Evolutionary conservation across 2,888 invertebrate genomes (phyloP).

Genomic region (Lasioglossum leucozonium): DNA sequence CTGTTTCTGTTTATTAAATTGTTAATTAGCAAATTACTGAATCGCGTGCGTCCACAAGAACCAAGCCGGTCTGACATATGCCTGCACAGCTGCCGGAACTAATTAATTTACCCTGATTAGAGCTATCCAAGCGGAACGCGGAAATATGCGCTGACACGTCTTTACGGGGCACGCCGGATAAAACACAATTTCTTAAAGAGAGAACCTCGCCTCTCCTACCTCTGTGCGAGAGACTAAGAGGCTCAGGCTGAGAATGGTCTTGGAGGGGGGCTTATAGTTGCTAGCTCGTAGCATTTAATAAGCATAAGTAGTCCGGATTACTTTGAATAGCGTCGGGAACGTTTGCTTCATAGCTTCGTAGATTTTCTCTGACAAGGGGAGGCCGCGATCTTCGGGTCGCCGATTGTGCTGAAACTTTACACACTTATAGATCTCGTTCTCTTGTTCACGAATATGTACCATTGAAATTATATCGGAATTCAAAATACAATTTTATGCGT

Average conservation of each 20-base stretch:
- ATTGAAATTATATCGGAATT: no score
- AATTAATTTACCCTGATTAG: conserved; percentile 7
- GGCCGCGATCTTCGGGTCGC: no score
- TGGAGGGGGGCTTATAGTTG: not conserved
- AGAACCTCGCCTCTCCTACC: not conserved
- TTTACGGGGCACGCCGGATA: not conserved
- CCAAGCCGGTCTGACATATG: not conserved
- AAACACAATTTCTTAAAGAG: not conserved
- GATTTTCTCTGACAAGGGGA: not conserved
- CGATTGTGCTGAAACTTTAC: no score
- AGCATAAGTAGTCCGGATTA: not conserved
- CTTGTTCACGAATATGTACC: no score
- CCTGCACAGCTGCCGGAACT: not conserved
- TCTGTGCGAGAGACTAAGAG: not conserved
- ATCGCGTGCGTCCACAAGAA: not conserved
- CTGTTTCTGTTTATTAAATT: not conserved
- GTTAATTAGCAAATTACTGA: not conserved
- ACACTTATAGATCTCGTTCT: no score
- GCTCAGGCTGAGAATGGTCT: not conserved
- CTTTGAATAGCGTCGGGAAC: not conserved
- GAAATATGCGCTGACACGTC: not conserved
- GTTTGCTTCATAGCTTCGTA: not conserved
- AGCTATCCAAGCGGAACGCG: not conserved
- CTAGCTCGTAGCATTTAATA: not conserved
- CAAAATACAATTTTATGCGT: no score